phyloP scores from a whole-genome alignment of 2,113 vertebrate species.

The Channa maculata region DNA sequence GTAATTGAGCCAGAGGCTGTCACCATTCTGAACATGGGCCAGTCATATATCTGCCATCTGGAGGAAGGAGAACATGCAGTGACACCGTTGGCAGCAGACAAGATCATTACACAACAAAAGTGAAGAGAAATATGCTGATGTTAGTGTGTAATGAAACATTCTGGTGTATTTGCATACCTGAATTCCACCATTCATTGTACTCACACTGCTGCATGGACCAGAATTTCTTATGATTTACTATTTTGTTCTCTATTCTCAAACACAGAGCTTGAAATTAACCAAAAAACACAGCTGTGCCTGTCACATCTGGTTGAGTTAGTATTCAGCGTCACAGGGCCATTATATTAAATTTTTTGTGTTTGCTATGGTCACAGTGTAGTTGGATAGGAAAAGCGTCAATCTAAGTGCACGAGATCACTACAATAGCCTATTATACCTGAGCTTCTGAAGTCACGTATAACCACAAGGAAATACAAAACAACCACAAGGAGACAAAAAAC shows the following conservation, averaged over 20 bases:
- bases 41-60: slow-evolving; percentile 49
- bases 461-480: too few relatives aligned
- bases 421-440: too few relatives aligned
- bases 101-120: slow-evolving; percentile 29
- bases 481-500: too few relatives aligned
- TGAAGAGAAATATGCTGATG: slow-evolving; percentile 1
- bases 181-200: not conserved
- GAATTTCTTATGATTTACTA: too few relatives aligned
- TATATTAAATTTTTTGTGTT: not conserved
- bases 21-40: slow-evolving; percentile 34
- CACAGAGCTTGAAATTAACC: too few relatives aligned
- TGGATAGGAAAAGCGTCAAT: not conserved
- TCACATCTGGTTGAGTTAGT: too few relatives aligned
- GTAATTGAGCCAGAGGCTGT: slow-evolving; percentile 30
- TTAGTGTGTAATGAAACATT: not conserved
- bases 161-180: not conserved
- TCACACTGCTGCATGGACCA: too few relatives aligned
- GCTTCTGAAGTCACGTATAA: too few relatives aligned
- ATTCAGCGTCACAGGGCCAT: not conserved
- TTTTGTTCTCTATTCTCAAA: too few relatives aligned
- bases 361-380: not conserved
- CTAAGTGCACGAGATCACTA: not conserved
- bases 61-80: slow-evolving; percentile 21
- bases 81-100: slow-evolving; percentile 9
- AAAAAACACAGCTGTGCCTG: too few relatives aligned